Conservation (phyloP, 53 echinoderm and acorn worm genomes). For the Apostichopus leukothele region DNA sequence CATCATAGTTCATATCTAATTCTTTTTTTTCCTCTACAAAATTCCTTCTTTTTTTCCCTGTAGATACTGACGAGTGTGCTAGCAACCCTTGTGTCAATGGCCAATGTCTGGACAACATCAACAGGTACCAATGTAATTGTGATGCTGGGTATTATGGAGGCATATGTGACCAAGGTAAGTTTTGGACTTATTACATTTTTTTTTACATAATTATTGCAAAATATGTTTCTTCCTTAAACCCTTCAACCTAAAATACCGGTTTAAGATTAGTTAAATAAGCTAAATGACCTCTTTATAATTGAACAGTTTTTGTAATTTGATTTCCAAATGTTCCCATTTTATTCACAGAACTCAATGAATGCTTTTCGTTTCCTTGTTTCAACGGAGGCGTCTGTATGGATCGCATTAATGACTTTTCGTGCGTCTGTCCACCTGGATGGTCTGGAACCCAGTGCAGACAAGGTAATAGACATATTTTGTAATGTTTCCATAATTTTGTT, state of each 20-base stretch:
- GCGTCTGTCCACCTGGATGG: constrained; percentile 8
- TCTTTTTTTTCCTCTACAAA: too few relatives aligned
- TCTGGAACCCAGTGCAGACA: constrained; percentile 14
- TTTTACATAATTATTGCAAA: too few relatives aligned
- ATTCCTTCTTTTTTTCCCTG: background rate
- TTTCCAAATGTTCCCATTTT: background rate
- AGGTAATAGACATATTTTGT: background rate
- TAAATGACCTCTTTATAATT: background rate
- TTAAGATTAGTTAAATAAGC: too few relatives aligned
- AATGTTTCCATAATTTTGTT: too few relatives aligned
- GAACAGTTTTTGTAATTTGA: background rate
- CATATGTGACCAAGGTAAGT: constrained; percentile 54
- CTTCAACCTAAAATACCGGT: too few relatives aligned
- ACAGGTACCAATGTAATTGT: constrained; percentile 51
- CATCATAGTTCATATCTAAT: too few relatives aligned
- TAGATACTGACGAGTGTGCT: constrained; percentile 64
- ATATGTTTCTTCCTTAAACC: too few relatives aligned
- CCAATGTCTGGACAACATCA: constrained; percentile 45
- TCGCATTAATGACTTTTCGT: background rate
- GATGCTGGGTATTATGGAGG: constrained; percentile 47
- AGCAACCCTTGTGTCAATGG: constrained; percentile 56
- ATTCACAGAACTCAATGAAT: constrained; percentile 11
- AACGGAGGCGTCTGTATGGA: constrained; percentile 25
- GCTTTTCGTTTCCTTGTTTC: constrained; percentile 13
- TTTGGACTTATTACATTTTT: too few relatives aligned